Conservation (phyloP, 2,888 invertebrate species). For the Flexamia atlantica region DNA sequence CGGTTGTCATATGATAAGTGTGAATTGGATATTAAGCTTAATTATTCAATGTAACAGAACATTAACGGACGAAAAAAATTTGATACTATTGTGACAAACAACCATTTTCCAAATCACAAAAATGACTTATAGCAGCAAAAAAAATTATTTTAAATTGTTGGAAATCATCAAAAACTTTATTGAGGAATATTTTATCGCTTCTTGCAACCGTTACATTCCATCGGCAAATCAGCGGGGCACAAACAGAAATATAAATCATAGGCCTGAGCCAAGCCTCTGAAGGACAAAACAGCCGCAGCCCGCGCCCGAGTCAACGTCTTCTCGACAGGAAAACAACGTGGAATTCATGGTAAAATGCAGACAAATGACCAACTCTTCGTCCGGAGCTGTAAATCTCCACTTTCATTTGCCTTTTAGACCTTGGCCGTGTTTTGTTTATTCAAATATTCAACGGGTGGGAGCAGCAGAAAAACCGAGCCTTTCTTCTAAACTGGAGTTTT, state of each 20-base stretch:
- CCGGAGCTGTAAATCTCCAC: slow-evolving; percentile 22
- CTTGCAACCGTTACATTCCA: not conserved
- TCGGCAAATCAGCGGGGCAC: not conserved
- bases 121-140: no score
- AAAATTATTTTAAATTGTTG: no score
- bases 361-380: slow-evolving; percentile 47
- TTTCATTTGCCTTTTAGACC: slow-evolving; percentile 31
- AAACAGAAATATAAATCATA: not conserved
- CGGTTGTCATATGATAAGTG: no score
- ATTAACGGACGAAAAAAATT: no score
- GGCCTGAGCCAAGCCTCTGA: not conserved
- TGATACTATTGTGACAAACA: no score
- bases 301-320: not conserved
- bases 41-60: no score
- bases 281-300: not conserved
- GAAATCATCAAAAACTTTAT: no score
- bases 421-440: slow-evolving; percentile 33
- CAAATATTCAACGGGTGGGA: slow-evolving; percentile 37
- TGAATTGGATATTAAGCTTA: no score
- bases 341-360: slow-evolving; percentile 49
- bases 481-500: slow-evolving; percentile 35
- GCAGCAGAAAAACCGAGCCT: slow-evolving; percentile 36
- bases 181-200: not conserved
- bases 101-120: no score
- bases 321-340: slow-evolving; percentile 27